phyloP scores from a whole-genome alignment of 2,888 invertebrate genomes.

The Agapostemon virescens region DNA sequence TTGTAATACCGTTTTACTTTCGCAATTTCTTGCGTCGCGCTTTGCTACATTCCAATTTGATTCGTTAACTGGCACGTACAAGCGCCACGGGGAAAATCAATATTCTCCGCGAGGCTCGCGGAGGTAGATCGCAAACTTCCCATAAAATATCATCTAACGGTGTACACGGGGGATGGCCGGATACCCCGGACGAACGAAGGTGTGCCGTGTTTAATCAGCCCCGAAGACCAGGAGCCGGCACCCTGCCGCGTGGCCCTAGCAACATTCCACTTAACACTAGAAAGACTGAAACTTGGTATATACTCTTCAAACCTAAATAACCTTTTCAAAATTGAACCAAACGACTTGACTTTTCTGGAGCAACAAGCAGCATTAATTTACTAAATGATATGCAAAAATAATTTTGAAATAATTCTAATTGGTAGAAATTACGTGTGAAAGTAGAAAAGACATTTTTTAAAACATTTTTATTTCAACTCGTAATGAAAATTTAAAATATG shows the following conservation, averaged over 20 bases:
- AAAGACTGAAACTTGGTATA: too few relatives aligned
- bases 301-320: too few relatives aligned
- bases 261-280: conserved; percentile 14
- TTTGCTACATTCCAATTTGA: conserved; percentile 20
- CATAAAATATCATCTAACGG: conserved; percentile 9
- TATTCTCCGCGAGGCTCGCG: not conserved
- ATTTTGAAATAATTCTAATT: too few relatives aligned
- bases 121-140: not conserved
- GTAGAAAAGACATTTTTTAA: too few relatives aligned
- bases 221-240: not conserved
- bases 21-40: conserved; percentile 20
- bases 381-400: too few relatives aligned
- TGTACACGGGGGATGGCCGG: not conserved
- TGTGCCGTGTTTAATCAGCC: conserved; percentile 12
- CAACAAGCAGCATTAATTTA: too few relatives aligned
- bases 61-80: conserved; percentile 5
- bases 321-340: too few relatives aligned
- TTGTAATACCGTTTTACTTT: conserved; percentile 41
- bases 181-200: not conserved
- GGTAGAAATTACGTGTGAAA: too few relatives aligned
- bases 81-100: conserved; percentile 24
- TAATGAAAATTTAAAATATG: too few relatives aligned
- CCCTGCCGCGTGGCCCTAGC: not conserved
- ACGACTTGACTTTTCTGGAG: too few relatives aligned
- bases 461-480: too few relatives aligned